phyloP scores from a whole-genome alignment of 2,113 vertebrate genomes.

The Hystrix cristata region DNA sequence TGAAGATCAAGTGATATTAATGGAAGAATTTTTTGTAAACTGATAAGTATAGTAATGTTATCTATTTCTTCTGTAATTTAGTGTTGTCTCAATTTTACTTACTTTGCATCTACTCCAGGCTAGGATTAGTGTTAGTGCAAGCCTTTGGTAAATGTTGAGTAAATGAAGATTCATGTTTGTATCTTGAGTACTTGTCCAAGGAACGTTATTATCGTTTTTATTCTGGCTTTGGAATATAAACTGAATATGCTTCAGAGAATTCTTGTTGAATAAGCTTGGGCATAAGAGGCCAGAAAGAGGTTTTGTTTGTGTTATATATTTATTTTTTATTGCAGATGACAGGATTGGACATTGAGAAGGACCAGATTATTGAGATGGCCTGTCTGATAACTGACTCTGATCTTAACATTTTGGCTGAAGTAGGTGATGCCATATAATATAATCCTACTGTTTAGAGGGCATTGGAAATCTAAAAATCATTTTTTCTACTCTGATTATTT shows the following conservation, averaged over 20 bases:
- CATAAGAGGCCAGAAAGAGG: not conserved
- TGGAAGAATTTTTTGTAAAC: slow-evolving; percentile 24
- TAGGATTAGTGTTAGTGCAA: not conserved
- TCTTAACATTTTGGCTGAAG: slow-evolving; percentile 95
- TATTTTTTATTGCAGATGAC: slow-evolving; percentile 93
- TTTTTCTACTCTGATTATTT: not conserved
- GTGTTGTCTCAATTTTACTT: slow-evolving; percentile 29
- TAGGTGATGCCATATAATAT: slow-evolving; percentile 82
- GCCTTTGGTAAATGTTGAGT: not conserved
- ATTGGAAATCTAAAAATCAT: not conserved
- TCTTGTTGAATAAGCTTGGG: slow-evolving; percentile 1
- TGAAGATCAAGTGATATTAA: not conserved
- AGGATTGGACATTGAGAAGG: slow-evolving; percentile 96
- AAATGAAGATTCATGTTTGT: not conserved
- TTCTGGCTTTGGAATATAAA: not conserved
- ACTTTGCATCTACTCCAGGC: not conserved
- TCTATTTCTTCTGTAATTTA: not conserved
- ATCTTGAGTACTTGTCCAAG: not conserved
- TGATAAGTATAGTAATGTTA: not conserved
- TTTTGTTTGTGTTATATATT: slow-evolving; percentile 28
- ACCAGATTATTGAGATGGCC: slow-evolving; percentile 98
- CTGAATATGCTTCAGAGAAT: not conserved
- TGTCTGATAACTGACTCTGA: slow-evolving; percentile 96
- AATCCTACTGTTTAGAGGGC: not conserved
- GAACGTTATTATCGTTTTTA: not conserved